These are phyloP conservation scores for Cyanoramphus novaezelandiae DNA, from an alignment of 2,113 vertebrate species.

Conservation along the genomic window DNA sequence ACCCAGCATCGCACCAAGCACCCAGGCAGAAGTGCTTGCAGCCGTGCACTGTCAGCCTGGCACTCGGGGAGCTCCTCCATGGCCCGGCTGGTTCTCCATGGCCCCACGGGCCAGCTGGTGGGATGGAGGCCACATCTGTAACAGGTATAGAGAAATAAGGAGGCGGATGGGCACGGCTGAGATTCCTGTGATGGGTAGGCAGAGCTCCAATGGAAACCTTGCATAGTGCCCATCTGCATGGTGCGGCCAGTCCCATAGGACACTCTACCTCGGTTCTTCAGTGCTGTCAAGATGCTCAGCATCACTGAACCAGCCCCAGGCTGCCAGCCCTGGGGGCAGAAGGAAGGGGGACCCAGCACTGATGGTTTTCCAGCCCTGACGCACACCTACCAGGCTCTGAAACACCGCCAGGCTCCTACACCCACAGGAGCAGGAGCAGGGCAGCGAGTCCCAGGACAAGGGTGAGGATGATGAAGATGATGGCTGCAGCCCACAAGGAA, in stretches of 20 bases:
- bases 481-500: conserved; percentile 72
- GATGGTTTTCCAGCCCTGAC: neutral
- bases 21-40: neutral
- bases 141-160: neutral
- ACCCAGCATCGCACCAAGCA: fast-evolving
- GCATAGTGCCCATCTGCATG: neutral
- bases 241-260: neutral
- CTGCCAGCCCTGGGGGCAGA: neutral
- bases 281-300: neutral
- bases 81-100: neutral
- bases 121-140: neutral
- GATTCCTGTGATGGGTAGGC: neutral
- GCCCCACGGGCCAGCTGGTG: fast-evolving
- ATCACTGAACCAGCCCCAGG: neutral
- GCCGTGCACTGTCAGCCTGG: fast-evolving
- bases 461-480: conserved; percentile 70
- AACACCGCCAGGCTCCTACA: neutral
- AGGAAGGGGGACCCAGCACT: neutral
- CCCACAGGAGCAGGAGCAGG: neutral
- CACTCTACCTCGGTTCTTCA: neutral
- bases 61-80: fast-evolving
- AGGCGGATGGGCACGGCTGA: neutral
- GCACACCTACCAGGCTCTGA: fast-evolving
- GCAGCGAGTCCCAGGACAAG: neutral
- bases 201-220: neutral